A percentile compares a stretch with the other conserved stretches of the same genome.
These are phyloP conservation scores for Atherinomorus stipes DNA, from an alignment of 2,113 vertebrate species.

Conservation along the genomic window DNA sequence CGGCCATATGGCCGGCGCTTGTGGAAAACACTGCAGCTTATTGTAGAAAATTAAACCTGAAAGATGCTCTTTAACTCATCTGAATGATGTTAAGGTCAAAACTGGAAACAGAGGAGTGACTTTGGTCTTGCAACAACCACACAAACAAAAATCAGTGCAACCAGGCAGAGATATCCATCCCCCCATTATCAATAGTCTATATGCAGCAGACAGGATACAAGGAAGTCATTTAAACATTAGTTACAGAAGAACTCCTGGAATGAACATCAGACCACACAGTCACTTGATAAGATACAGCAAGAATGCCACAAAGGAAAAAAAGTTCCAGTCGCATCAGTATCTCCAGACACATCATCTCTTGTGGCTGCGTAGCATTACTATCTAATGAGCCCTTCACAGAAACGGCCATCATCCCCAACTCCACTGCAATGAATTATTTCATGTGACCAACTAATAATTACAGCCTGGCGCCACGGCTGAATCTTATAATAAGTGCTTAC, in stretches of 20 bases:
- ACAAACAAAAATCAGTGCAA: no score
- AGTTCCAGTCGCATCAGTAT: background rate
- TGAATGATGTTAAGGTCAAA: no score
- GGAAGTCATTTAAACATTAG: conserved; percentile 11
- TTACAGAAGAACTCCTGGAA: conserved; percentile 5
- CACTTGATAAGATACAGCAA: conserved; percentile 14
- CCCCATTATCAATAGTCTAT: no score
- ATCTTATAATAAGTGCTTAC: background rate
- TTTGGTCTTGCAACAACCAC: no score
- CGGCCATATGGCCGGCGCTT: no score
- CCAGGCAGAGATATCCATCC: no score
- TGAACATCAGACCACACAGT: conserved; percentile 1
- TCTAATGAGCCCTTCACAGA: background rate
- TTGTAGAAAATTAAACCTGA: no score
- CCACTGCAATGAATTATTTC: background rate
- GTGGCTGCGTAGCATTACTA: background rate
- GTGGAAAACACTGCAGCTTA: no score
- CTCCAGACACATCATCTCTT: background rate
- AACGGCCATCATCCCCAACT: background rate
- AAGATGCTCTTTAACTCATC: no score
- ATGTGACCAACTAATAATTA: conserved; percentile 16
- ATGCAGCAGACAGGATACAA: conserved; percentile 9
- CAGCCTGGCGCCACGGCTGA: background rate
- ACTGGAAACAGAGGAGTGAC: no score
- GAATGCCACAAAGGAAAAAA: background rate